Conservation (phyloP, 2,113 vertebrate species). For the Phylloscopus trochiloides region DNA sequence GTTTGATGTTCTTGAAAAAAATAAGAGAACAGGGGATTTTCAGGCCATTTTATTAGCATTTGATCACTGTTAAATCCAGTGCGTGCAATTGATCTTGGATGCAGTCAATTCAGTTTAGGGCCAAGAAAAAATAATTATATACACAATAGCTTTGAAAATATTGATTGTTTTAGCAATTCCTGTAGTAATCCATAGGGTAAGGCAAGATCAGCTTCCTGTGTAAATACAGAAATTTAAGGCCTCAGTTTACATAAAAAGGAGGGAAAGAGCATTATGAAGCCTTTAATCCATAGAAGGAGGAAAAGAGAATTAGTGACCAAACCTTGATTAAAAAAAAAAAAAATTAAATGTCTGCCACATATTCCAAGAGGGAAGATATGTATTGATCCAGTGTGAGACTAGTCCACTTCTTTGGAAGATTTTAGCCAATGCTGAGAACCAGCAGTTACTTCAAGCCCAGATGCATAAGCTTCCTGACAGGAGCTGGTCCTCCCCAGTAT, state of each 20-base stretch:
- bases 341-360: accelerated
- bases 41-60: background rate
- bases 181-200: background rate
- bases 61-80: background rate
- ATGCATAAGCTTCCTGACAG: constrained; percentile 87
- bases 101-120: background rate
- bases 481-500: constrained; percentile 92
- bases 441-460: constrained; percentile 84
- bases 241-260: background rate
- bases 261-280: background rate
- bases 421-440: background rate
- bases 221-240: background rate
- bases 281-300: background rate
- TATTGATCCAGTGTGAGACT: background rate
- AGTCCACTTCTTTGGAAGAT: background rate
- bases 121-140: background rate
- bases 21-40: background rate
- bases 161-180: background rate
- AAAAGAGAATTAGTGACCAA: background rate
- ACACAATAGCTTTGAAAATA: background rate
- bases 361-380: accelerated
- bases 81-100: background rate
- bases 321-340: background rate
- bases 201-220: background rate
- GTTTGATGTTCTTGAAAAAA: background rate